phyloP scores from a whole-genome alignment of 2,113 vertebrate species.

The Hypomesus transpacificus region DNA sequence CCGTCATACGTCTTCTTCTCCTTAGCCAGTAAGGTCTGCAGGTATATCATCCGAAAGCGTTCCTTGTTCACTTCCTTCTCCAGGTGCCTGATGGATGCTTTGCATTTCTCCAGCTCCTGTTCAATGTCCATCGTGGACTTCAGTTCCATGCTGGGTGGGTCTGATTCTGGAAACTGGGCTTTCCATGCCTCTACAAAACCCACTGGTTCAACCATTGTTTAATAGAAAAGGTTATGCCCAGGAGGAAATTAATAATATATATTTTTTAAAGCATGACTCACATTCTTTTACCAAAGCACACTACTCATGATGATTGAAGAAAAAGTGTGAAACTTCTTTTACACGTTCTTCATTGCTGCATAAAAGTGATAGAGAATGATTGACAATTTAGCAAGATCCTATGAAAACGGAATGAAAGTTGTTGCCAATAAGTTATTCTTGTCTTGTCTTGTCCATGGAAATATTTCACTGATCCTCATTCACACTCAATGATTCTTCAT shows the following conservation, averaged over 20 bases:
- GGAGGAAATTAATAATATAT: background rate
- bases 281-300: background rate
- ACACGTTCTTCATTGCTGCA: too few species aligned
- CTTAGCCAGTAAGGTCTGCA: conserved; percentile 95
- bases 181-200: conserved; percentile 97
- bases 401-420: background rate
- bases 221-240: background rate
- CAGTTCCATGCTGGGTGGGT: conserved; percentile 94
- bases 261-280: conserved; percentile 15
- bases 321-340: too few species aligned
- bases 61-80: conserved; percentile 98
- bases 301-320: background rate
- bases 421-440: background rate
- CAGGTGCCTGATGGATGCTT: conserved; percentile 86
- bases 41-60: conserved; percentile 98
- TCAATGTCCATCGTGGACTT: conserved; percentile 88
- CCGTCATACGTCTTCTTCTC: conserved; percentile 94
- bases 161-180: conserved; percentile 94
- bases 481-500: background rate
- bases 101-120: conserved; percentile 93
- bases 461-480: background rate
- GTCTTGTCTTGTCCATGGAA: too few species aligned
- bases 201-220: conserved; percentile 91
- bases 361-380: too few species aligned
- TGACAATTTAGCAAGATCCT: background rate